These are phyloP conservation scores for Empidonax alnorum DNA, from an alignment of 2,113 vertebrate genomes.

Conservation along the genomic window DNA sequence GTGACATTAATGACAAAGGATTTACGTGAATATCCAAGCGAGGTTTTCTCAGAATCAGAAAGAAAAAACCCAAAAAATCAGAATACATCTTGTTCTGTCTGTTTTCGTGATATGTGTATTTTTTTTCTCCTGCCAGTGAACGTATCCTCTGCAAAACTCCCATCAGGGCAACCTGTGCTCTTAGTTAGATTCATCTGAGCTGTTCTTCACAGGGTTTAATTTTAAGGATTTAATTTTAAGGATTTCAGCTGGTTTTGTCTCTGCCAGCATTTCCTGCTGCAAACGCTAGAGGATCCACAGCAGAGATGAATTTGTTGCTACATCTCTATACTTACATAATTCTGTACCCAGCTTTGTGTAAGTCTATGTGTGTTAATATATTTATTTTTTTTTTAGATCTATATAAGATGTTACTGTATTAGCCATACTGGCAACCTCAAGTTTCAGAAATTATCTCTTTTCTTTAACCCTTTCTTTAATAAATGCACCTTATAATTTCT, in stretches of 20 bases:
- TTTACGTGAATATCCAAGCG: not conserved
- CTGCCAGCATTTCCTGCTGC: not conserved
- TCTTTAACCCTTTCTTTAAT: not conserved
- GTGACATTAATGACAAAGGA: not conserved
- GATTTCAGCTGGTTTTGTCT: not conserved
- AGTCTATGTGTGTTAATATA: no score
- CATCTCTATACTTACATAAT: not conserved
- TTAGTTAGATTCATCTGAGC: not conserved
- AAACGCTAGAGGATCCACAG: not conserved
- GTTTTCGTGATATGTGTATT: rapidly evolving
- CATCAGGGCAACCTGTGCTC: not conserved
- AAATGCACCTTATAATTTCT: not conserved
- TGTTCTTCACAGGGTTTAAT: not conserved
- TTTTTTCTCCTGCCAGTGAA: not conserved
- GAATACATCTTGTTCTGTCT: not conserved
- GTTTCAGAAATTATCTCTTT: not conserved
- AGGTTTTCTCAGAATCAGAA: not conserved
- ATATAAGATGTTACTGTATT: not conserved
- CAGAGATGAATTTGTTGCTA: not conserved
- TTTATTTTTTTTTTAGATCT: rapidly evolving
- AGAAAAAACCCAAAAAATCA: not conserved
- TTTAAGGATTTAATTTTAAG: not conserved
- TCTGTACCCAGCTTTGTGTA: not conserved
- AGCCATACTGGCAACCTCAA: not conserved
- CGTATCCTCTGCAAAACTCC: not conserved